phyloP scores from a whole-genome alignment of 2,113 vertebrate species.

The Scalopus aquaticus region DNA sequence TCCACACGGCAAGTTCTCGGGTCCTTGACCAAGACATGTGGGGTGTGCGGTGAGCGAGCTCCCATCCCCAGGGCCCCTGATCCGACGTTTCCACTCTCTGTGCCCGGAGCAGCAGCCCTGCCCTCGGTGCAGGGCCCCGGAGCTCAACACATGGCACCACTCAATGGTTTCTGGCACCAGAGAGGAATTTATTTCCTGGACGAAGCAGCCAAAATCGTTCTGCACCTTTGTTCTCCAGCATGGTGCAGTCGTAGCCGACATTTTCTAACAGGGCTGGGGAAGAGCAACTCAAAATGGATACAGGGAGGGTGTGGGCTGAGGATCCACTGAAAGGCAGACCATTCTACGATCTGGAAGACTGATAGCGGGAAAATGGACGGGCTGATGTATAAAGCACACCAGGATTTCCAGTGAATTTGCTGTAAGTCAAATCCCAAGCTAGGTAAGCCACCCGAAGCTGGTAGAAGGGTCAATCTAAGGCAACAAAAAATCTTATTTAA shows the following conservation, averaged over 20 bases:
- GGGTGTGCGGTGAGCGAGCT: not conserved
- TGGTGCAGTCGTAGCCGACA: slow-evolving; percentile 70
- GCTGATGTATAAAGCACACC: not conserved
- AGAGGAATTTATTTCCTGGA: slow-evolving; percentile 79
- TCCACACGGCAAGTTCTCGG: not conserved
- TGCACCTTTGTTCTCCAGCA: slow-evolving; percentile 75
- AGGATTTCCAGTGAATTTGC: not conserved
- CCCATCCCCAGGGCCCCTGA: not conserved
- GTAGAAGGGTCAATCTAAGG: not conserved
- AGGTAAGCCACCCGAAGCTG: not conserved
- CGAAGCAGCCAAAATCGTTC: slow-evolving; percentile 74
- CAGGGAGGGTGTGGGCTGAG: slow-evolving; percentile 52
- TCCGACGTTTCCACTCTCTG: not conserved
- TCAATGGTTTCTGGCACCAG: slow-evolving; percentile 73
- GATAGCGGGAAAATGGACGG: not conserved
- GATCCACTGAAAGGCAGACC: slow-evolving; percentile 36
- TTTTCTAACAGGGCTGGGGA: slow-evolving; percentile 73
- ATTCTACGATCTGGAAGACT: not conserved
- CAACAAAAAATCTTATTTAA: not conserved
- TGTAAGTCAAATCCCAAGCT: not conserved
- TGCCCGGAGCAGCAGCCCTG: slow-evolving; percentile 18
- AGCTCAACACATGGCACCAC: slow-evolving; percentile 75
- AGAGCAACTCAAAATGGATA: slow-evolving; percentile 74
- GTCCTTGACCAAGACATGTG: not conserved
- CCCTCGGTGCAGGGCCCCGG: slow-evolving; percentile 53